Conservation (phyloP, 2,797 vertebrate genomes). For the Neopelma chrysocephalum region DNA sequence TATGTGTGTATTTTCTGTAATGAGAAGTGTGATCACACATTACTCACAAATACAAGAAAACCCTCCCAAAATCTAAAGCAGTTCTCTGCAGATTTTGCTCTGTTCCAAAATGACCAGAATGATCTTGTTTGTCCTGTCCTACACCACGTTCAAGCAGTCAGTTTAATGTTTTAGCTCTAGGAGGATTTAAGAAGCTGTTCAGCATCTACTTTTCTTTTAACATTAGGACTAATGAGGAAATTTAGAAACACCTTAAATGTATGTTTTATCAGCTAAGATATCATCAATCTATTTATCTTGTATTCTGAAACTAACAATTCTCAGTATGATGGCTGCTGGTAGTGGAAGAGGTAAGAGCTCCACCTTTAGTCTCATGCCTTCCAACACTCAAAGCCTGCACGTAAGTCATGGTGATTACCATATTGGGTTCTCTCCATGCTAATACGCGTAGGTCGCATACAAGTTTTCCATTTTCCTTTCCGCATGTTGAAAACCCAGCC, state of each 20-base stretch:
- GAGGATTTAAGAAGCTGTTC: not conserved
- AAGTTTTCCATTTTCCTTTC: not conserved
- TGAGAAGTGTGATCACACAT: not conserved
- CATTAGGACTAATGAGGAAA: not conserved
- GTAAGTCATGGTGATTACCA: not conserved
- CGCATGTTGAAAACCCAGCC: not conserved
- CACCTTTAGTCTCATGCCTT: not conserved
- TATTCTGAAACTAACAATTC: not conserved
- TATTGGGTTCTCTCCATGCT: conserved; percentile 6
- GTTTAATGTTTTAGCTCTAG: not conserved
- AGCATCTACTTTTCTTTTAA: not conserved
- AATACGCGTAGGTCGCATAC: accelerated
- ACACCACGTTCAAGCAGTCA: accelerated
- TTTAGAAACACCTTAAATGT: not conserved
- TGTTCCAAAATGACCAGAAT: not conserved
- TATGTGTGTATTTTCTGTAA: not conserved
- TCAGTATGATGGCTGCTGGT: not conserved
- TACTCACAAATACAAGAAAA: not conserved
- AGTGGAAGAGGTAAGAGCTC: not conserved
- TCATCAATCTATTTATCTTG: not conserved
- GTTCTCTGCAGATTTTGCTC: not conserved
- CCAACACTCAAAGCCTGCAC: not conserved
- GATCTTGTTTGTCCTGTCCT: not conserved
- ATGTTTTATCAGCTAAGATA: not conserved
- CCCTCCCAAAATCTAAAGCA: not conserved